Evolutionary conservation across 1,140 invertebrate species (phyloP), one percentile per base, ranked within the genome.

Genomic region (Zaprionus taronus): DNA sequence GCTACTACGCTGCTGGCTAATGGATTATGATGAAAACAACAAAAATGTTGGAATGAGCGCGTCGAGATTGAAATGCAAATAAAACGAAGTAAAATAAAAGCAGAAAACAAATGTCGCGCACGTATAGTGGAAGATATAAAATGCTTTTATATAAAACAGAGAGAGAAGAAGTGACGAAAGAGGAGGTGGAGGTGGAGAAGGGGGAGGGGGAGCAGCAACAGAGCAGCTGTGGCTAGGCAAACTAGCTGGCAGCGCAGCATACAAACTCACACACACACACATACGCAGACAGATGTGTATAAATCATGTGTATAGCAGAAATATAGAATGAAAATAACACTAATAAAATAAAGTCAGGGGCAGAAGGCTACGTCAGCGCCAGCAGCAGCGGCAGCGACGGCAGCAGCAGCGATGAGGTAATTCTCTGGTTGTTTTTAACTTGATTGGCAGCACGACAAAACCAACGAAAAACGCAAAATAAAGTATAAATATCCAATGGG

Each of bases 331-430:
- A 72, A 77, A 61, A 77, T 67, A 73, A 77, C 70, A 73, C 57
- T 67, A 77, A 77, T 67, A 72, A 74, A 78, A 69, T 81, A 90
- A 89, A 89, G 81, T 90, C 85, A 89, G 84, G 84, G 84, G 81
- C 84, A 89, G 79, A 72, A 31, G 62, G 69, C 79, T 79, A 82
- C 76, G 68, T 76, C 78, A 82, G 80, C 74, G 47, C 55, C 56
- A 62, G 34, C 28, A 57, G 56, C 79, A 73, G 28, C 60, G 66
- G 63, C 81, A 80, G 83, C 68, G 47, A 26, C 31, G 9, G 31
- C 9, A 34, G 67, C 67, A 47, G 36, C 34, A 84, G 81, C 85
- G 85, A 90, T 90, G 85, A 90, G 85, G 85, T 90, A 90, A 90
- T 90, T 80, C 72, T 80, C 63, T 69, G 76, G 47, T 84, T 72